Evolutionary conservation across 2,113 vertebrate genomes (phyloP).

Genomic region (Atherinomorus stipes): DNA sequence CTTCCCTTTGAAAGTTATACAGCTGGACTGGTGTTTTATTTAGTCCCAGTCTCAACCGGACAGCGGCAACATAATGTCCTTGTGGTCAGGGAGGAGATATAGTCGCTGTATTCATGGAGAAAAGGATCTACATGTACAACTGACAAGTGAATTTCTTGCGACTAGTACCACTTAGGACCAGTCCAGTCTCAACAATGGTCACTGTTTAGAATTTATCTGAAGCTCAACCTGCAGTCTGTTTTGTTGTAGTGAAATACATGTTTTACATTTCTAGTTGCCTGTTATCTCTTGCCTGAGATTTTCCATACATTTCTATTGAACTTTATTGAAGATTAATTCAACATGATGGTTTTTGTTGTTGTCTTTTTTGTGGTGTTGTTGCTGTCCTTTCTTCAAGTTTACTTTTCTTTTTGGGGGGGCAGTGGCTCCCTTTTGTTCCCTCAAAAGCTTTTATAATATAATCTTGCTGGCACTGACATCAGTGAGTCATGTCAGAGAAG

Average conservation of each 20-base stretch:
- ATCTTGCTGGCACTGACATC: constrained; percentile 20
- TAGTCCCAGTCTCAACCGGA: neutral
- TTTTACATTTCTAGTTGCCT: too few species aligned
- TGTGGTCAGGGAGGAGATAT: too few species aligned
- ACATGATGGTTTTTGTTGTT: neutral
- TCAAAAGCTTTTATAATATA: constrained; percentile 54
- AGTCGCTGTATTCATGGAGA: too few species aligned
- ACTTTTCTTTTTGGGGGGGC: neutral
- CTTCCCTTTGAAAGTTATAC: neutral
- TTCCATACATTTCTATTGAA: too few species aligned
- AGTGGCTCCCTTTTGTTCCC: constrained; percentile 5
- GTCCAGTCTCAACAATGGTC: too few species aligned
- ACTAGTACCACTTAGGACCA: too few species aligned
- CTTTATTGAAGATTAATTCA: neutral
- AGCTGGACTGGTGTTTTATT: neutral
- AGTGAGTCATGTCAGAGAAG: constrained; percentile 35
- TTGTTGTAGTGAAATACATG: too few species aligned
- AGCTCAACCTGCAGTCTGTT: too few species aligned
- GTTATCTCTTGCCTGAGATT: too few species aligned
- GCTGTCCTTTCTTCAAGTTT: neutral
- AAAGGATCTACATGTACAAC: too few species aligned
- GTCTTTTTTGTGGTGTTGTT: neutral
- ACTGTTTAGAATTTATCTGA: too few species aligned
- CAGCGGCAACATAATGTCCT: neutral
- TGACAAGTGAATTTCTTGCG: too few species aligned